Evolutionary conservation across 92 coral and sea anemone genomes (phyloP).

Genomic region (Palythoa caribaeorum): DNA sequence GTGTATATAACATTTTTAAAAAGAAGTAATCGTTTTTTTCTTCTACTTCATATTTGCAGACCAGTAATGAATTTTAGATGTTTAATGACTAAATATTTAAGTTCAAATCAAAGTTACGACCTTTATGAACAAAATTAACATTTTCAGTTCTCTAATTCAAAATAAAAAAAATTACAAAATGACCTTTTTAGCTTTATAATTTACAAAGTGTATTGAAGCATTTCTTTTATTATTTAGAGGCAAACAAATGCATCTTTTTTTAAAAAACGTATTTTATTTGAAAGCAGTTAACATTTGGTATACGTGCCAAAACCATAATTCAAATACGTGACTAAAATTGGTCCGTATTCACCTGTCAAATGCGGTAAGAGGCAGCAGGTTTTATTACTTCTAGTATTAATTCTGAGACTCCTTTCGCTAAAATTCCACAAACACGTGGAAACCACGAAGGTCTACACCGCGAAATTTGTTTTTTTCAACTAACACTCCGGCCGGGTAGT

Average conservation of each 20-base stretch:
- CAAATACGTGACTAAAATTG: neutral
- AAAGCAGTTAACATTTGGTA: neutral
- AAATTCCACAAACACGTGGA: constrained; percentile 2
- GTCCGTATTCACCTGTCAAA: neutral
- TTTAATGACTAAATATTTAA: neutral
- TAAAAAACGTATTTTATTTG: neutral
- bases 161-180: neutral
- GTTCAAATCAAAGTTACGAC: neutral
- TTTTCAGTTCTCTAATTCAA: neutral
- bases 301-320: neutral
- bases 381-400: neutral
- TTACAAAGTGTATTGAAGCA: neutral
- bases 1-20: neutral
- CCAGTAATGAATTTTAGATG: neutral
- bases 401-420: neutral
- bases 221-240: neutral
- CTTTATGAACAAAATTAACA: neutral
- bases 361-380: constrained; percentile 3
- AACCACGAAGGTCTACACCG: neutral
- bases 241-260: neutral
- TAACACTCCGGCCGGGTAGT: neutral
- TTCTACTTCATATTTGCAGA: neutral
- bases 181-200: neutral
- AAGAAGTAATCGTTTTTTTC: neutral
- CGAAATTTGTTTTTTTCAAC: neutral